A percentile compares a stretch with the other conserved stretches of the same genome.
Evolutionary conservation across 1,140 invertebrate genomes (phyloP).

Genomic region (Caenorhabditis latens): DNA sequence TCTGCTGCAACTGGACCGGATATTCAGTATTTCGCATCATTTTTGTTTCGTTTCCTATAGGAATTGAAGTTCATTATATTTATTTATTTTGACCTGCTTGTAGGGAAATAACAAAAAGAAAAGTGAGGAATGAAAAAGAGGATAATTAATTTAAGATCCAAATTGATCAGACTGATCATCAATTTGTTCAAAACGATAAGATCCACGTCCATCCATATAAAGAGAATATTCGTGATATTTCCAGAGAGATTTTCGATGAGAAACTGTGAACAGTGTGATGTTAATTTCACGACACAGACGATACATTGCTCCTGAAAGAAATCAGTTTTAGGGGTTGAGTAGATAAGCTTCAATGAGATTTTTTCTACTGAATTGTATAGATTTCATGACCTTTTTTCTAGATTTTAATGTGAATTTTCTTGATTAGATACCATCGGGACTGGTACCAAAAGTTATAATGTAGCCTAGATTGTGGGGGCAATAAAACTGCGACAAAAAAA

Average conservation of each 20-base stretch:
- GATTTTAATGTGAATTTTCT: neutral
- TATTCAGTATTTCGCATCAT: constrained; percentile 1
- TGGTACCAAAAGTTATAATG: no score
- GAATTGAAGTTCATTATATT: neutral
- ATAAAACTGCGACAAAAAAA: neutral
- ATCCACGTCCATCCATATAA: constrained; percentile 92
- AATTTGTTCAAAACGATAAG: constrained; percentile 88
- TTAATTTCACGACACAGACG: constrained; percentile 88
- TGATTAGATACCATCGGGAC: no score
- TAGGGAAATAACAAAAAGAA: neutral
- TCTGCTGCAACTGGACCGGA: constrained; percentile 36
- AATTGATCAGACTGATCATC: constrained; percentile 80
- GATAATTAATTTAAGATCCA: constrained; percentile 52
- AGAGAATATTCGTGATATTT: constrained; percentile 92
- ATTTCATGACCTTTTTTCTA: neutral
- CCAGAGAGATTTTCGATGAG: constrained; percentile 94
- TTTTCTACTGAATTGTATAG: neutral
- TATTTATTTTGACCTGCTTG: constrained; percentile 8
- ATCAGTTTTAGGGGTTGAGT: neutral
- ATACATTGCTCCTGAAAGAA: constrained; percentile 86
- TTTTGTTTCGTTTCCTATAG: neutral
- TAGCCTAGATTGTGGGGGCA: no score
- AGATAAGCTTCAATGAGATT: neutral
- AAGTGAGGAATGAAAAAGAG: neutral
- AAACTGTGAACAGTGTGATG: constrained; percentile 96